Evolutionary conservation across 2,113 vertebrate genomes (phyloP).

Genomic region (Alouatta palliata): DNA sequence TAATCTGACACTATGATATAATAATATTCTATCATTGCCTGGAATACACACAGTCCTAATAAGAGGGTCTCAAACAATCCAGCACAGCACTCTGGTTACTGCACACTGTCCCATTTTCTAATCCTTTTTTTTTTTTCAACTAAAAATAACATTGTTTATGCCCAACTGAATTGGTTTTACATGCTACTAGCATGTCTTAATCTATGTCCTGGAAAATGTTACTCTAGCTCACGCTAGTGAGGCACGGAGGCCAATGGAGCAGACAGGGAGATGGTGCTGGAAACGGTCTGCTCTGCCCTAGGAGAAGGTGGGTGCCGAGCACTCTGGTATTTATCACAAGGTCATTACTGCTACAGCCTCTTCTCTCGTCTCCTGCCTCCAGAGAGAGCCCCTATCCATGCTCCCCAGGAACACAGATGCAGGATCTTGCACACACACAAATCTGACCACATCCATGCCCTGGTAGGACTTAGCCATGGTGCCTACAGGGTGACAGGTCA

Average conservation of each 20-base stretch:
- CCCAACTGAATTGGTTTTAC: not conserved
- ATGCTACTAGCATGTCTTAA: not conserved
- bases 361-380: not conserved
- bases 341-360: not conserved
- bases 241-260: too few species aligned
- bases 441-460: not conserved
- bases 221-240: rapidly evolving
- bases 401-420: too few species aligned
- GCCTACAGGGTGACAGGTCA: too few species aligned
- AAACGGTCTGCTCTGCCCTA: too few species aligned
- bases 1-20: too few species aligned
- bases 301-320: too few species aligned
- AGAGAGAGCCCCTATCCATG: too few species aligned
- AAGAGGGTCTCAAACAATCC: not conserved
- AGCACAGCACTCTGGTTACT: not conserved
- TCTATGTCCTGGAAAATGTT: not conserved
- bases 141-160: not conserved
- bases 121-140: not conserved
- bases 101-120: not conserved
- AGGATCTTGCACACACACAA: not conserved
- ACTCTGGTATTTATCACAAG: too few species aligned
- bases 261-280: not conserved
- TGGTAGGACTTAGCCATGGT: not conserved
- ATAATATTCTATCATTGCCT: too few species aligned
- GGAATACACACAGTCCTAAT: not conserved